Evolutionary conservation across 2,113 vertebrate genomes (phyloP).

Genomic region (Nicator chloris): DNA sequence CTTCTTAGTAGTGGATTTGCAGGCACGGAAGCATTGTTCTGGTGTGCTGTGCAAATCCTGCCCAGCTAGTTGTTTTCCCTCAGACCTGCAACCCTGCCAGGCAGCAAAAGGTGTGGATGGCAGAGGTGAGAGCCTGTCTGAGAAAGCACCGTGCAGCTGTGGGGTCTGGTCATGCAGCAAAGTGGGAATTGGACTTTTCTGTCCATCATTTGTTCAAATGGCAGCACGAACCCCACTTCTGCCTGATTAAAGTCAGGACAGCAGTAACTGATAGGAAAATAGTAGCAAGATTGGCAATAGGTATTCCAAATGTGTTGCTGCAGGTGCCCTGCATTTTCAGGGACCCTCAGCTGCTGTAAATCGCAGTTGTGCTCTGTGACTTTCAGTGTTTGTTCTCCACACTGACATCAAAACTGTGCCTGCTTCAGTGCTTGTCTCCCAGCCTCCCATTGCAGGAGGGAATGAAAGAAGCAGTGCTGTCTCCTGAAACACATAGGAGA

Average conservation of each 20-base stretch:
- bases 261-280: neutral
- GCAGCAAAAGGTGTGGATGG: neutral
- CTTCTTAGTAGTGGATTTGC: neutral
- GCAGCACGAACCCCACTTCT: neutral
- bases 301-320: neutral
- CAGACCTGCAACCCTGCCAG: neutral
- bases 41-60: neutral
- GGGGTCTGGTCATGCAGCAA: neutral
- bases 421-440: neutral
- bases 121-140: neutral
- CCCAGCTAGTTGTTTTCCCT: neutral
- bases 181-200: neutral
- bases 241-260: neutral
- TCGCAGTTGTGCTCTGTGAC: fast-evolving
- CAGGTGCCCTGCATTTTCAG: neutral
- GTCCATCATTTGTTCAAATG: neutral
- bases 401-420: neutral
- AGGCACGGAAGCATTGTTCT: neutral
- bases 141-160: neutral
- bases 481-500: neutral
- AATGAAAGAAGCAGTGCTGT: neutral
- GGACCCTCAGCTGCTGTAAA: neutral
- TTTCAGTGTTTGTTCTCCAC: neutral
- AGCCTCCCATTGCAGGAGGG: neutral
- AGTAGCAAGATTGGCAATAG: neutral